phyloP scores from a whole-genome alignment of 2,113 vertebrate genomes.

The Euleptes europaea region DNA sequence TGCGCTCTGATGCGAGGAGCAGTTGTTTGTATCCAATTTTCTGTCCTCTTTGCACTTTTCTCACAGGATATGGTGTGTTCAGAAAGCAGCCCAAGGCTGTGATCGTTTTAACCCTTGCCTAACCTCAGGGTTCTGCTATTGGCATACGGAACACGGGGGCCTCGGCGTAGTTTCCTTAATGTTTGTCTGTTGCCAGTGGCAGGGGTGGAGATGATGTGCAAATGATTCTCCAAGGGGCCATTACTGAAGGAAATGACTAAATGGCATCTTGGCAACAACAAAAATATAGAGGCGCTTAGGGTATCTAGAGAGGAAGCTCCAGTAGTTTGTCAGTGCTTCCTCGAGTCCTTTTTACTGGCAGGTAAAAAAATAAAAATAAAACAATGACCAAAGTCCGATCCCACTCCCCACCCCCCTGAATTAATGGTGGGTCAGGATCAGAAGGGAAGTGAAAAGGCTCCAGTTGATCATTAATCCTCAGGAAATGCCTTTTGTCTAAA shows the following conservation, averaged over 20 bases:
- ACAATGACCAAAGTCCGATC: slow-evolving; percentile 20
- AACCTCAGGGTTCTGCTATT: background rate
- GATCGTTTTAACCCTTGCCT: background rate
- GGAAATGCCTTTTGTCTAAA: slow-evolving; percentile 60
- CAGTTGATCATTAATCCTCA: slow-evolving; percentile 60
- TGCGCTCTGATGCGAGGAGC: background rate
- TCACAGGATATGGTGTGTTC: background rate
- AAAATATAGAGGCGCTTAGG: slow-evolving; percentile 8
- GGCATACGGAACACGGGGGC: background rate
- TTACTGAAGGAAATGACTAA: background rate
- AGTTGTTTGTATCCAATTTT: background rate
- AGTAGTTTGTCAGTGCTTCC: slow-evolving; percentile 10
- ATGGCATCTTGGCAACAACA: background rate
- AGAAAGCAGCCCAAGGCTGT: background rate
- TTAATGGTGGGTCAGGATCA: slow-evolving; percentile 53
- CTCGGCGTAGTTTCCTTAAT: slow-evolving; percentile 11
- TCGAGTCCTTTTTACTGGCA: slow-evolving; percentile 18
- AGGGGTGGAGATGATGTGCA: background rate
- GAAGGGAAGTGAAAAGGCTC: slow-evolving; percentile 27
- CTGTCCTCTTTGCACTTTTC: background rate
- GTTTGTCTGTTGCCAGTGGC: background rate
- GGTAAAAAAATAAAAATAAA: slow-evolving; percentile 46
- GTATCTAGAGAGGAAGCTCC: slow-evolving; percentile 15
- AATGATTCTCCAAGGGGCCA: background rate
- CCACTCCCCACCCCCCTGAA: slow-evolving; percentile 31